phyloP scores from a whole-genome alignment of 2,888 invertebrate species.

The Anoncus sp. region DNA sequence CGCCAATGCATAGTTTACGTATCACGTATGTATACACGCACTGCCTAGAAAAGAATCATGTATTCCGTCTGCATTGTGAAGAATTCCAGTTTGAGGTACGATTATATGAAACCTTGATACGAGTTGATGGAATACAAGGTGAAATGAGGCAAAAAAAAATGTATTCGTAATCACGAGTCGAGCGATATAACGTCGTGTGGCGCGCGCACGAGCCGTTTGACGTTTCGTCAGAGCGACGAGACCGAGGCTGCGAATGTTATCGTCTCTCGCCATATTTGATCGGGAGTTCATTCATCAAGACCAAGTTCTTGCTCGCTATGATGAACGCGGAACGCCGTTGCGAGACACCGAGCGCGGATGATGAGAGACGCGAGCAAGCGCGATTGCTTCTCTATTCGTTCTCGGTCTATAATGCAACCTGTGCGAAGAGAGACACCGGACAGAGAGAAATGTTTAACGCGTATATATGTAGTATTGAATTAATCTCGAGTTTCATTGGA shows the following conservation, averaged over 20 bases:
- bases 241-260: conserved; percentile 33
- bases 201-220: conserved; percentile 49
- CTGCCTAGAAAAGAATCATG: conserved; percentile 73
- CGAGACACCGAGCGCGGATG: conserved; percentile 9
- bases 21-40: conserved; percentile 3
- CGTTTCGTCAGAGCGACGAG: conserved; percentile 42
- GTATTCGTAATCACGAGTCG: too few species aligned
- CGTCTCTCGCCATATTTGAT: conserved; percentile 37
- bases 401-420: conserved; percentile 5
- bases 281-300: conserved; percentile 78
- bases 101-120: conserved; percentile 45
- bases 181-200: conserved; percentile 29
- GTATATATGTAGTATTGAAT: too few species aligned
- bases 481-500: too few species aligned
- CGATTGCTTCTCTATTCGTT: background rate
- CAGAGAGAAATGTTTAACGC: background rate
- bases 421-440: too few species aligned
- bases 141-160: conserved; percentile 34
- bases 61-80: conserved; percentile 76
- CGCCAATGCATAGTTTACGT: conserved; percentile 44
- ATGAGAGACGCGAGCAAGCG: too few species aligned
- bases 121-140: conserved; percentile 41
- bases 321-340: conserved; percentile 47
- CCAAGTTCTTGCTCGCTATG: conserved; percentile 71
- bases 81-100: conserved; percentile 71